Conservation (phyloP, 2,888 invertebrate genomes). For the Dryadula phaetusa region DNA sequence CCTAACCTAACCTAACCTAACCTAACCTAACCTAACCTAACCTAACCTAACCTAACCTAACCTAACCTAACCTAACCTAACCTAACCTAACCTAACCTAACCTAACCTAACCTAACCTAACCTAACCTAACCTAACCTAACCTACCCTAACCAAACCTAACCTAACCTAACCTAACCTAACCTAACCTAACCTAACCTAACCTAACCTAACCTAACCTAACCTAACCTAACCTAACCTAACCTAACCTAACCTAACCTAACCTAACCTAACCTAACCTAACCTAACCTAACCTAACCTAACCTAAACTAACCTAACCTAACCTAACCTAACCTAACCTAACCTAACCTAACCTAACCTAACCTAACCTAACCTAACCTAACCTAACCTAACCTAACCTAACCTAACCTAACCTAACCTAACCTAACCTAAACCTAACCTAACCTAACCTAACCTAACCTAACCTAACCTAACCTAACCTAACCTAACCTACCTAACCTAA, state of each 20-base stretch:
- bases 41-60: constrained; percentile 51
- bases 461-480: too few species aligned
- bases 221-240: constrained; percentile 40
- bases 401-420: background rate
- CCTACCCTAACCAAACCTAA: constrained; percentile 42
- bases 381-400: constrained; percentile 43
- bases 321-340: constrained; percentile 42
- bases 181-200: constrained; percentile 42
- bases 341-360: constrained; percentile 44
- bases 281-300: constrained; percentile 31
- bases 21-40: constrained; percentile 50
- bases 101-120: constrained; percentile 48
- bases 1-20: constrained; percentile 49
- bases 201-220: constrained; percentile 40
- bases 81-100: constrained; percentile 47
- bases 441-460: too few species aligned
- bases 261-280: constrained; percentile 29
- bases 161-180: constrained; percentile 41
- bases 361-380: constrained; percentile 46
- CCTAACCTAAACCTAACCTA: too few species aligned
- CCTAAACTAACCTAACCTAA: constrained; percentile 33
- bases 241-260: constrained; percentile 39
- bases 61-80: constrained; percentile 50
- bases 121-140: constrained; percentile 46
- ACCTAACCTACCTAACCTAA: constrained; percentile 36